These are phyloP conservation scores for Limnodromus scolopaceus DNA, from an alignment of 2,797 vertebrate genomes.

Conservation along the genomic window DNA sequence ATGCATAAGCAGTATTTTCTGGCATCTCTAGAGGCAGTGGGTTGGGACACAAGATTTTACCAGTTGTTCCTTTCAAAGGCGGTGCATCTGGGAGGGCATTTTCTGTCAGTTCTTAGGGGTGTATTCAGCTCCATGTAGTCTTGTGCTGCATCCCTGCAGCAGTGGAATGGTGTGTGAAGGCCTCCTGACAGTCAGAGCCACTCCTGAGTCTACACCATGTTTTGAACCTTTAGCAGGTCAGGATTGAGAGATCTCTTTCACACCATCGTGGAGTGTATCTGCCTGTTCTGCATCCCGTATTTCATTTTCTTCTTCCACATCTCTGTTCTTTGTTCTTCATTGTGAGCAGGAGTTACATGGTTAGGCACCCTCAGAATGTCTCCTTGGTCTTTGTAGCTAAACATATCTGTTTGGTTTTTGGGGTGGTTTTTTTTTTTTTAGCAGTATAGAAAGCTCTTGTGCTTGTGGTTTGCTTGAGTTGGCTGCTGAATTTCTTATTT, in stretches of 20 bases:
- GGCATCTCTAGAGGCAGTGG: not conserved
- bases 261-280: rapidly evolving
- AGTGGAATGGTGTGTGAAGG: not conserved
- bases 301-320: not conserved
- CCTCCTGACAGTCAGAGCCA: not conserved
- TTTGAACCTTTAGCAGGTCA: not conserved
- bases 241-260: not conserved
- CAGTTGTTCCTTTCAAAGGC: not conserved
- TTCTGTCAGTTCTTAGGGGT: not conserved
- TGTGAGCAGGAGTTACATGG: rapidly evolving
- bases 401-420: not conserved
- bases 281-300: not conserved
- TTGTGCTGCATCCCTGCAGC: not conserved
- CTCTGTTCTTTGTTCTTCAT: not conserved
- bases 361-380: not conserved
- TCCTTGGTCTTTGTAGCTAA: not conserved
- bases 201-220: not conserved
- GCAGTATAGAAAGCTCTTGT: not conserved
- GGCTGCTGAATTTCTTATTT: not conserved
- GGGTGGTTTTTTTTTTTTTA: not conserved
- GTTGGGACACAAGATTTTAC: not conserved
- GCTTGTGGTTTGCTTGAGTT: not conserved
- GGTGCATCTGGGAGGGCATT: not conserved
- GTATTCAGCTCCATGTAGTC: not conserved
- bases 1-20: not conserved